Evolutionary conservation across 2,797 vertebrate species (phyloP), one percentile per base, ranked within the genome.

Genomic region (Melanotaenia trifasciata): DNA sequence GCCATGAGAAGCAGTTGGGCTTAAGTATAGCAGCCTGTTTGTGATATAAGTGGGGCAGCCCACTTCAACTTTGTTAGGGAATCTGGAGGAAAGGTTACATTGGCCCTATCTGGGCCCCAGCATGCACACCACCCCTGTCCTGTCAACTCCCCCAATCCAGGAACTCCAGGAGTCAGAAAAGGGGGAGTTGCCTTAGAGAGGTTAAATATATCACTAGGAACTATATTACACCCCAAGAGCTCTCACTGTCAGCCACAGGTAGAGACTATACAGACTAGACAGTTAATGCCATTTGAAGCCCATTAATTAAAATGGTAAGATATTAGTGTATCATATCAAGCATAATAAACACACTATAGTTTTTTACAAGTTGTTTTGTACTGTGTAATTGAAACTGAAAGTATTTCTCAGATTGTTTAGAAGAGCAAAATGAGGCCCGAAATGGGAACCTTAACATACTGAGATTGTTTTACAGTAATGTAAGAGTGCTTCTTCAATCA

Each of bases 61-160:
- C 59, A 72, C 81, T 84, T 91, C 83, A 89, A 91, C 80, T 87
- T 80, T 72, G 87, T 85, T 69, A 80, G 82, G 75, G 89, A 92
- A 95, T 94, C 84, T 95, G 79, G 95, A 92, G 94, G 91, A 95
- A 94, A 96, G 95, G 95, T 95, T 94, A 93, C 50, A 2, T 82
- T 80, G 72, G 84, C 85, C 91, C 84, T 86, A 88, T 88, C 78
- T 87, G 76, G 90, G 90, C 89, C 88, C 87, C 89, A 62, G 56
- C 72, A 69, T 65, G 70, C 87, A 84, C 74, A 86, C 87, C 84
- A 87, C 87, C 83, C 83, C 75, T 65, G 71, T 78, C 65, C 64
- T 38, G 83, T 62, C 80, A 79, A 86, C 85, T 81, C 85, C 89
- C 79, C 86, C 71, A 64, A 35, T 74, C 80, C 84, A 83, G 86